Evolutionary conservation across 2,797 vertebrate genomes (phyloP), one percentile per base, ranked within the genome.

Genomic region (Sandelia bainsii): DNA sequence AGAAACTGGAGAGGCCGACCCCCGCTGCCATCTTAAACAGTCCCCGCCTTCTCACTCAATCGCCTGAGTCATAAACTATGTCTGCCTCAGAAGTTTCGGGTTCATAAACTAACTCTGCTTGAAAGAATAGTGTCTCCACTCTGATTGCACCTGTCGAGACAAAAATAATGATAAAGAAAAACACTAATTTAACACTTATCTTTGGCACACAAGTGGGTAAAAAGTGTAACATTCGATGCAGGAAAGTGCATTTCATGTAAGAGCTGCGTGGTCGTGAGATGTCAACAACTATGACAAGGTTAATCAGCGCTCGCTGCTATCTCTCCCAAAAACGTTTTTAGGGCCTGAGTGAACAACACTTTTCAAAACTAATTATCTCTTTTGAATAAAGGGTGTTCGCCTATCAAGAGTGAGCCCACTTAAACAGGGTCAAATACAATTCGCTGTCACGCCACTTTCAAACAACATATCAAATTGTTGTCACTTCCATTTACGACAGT

Each of bases 401-500:
- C 83, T 73, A 87, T 88, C 79, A 64, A 85, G 87, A 79, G 75
- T 39, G 72, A 75, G 83, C 76, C 82, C 87, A 87, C 91, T 92
- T 87, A 86, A 87, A 87, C 75, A 60, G 79, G 89, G 89, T 89
- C 86, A 89, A 86, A 91, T 60, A 83, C 84, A 86, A 89, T 88
- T 91, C 74, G 42, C 77, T 76, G 87, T 90, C 83, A 77, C 46
- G 69, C 75, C 89, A 79, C 81, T 89, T 92, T 91, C 77, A 80
- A 85, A 90, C 80, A 89, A 90, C 88, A 89, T 87, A 91, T 91
- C 88, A 92, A 92, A 90, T 75, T 88, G 88, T 89, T 91, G 91
- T 89, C 90, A 84, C 85, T 91, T 91, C 82, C 81, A 87, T 89
- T 91, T 84, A 79, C 58, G 66, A 73, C 82, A 87, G 79, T 90